phyloP scores from a whole-genome alignment of 2,888 invertebrate genomes.

The Quadriops clusia region DNA sequence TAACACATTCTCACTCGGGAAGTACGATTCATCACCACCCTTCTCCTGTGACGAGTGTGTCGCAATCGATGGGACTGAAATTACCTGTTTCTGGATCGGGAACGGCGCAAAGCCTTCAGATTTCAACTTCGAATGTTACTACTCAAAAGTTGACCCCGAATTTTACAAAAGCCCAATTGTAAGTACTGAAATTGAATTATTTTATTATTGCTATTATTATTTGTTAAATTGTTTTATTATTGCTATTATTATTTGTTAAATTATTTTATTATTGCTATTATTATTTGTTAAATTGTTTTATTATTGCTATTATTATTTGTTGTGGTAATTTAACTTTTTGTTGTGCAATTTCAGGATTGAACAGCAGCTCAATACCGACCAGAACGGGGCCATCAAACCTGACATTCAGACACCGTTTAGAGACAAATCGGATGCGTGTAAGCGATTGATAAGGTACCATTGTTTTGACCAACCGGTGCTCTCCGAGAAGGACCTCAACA shows the following conservation, averaged over 20 bases:
- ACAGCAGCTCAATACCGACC: slow-evolving; percentile 62
- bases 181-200: slow-evolving; percentile 21
- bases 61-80: no score
- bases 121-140: slow-evolving; percentile 7
- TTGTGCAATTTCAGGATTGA: slow-evolving; percentile 48
- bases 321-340: slow-evolving; percentile 2
- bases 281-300: slow-evolving; percentile 6
- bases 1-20: no score
- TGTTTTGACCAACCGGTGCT: slow-evolving; percentile 57
- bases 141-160: slow-evolving; percentile 24
- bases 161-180: slow-evolving; percentile 32
- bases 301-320: slow-evolving; percentile 13
- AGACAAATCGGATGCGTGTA: slow-evolving; percentile 61
- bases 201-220: slow-evolving; percentile 18
- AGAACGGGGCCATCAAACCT: slow-evolving; percentile 59
- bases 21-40: no score
- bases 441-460: slow-evolving; percentile 64
- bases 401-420: slow-evolving; percentile 62
- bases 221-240: slow-evolving; percentile 2
- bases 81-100: no score
- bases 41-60: no score
- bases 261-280: slow-evolving; percentile 9
- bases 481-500: slow-evolving; percentile 49
- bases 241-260: slow-evolving; percentile 10
- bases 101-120: slow-evolving; percentile 10